Conservation (phyloP, 2,797 vertebrate species). For the Schizopygopsis pylzovi region DNA sequence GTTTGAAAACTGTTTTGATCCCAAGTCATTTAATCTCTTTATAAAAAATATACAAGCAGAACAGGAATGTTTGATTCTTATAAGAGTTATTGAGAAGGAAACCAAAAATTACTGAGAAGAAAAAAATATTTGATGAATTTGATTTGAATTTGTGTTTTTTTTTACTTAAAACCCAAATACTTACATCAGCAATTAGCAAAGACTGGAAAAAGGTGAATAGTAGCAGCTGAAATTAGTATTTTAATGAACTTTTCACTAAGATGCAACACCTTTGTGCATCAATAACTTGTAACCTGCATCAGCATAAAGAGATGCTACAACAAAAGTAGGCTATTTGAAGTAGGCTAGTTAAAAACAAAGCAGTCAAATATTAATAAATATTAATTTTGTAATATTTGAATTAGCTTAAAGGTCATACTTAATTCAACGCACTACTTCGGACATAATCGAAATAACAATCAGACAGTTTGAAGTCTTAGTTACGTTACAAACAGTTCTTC, state of each 20-base stretch:
- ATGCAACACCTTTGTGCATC: not conserved
- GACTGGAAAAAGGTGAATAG: not conserved
- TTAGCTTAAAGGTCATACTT: not conserved
- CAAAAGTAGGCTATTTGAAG: not conserved
- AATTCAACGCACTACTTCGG: not conserved
- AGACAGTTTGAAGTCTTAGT: not conserved
- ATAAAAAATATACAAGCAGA: not conserved
- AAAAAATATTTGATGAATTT: not conserved
- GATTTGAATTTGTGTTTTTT: not conserved
- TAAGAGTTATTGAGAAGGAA: not conserved
- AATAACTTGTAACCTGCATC: not conserved
- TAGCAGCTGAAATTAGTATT: not conserved
- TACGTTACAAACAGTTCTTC: not conserved
- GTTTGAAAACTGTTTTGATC: constrained; percentile 33
- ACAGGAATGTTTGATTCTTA: not conserved
- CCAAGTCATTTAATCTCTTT: not conserved
- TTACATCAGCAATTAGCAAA: not conserved
- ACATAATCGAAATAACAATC: not conserved
- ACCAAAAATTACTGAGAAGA: not conserved
- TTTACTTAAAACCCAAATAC: not conserved
- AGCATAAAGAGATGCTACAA: not conserved
- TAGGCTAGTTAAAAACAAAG: not conserved
- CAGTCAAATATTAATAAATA: not conserved
- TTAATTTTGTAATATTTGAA: not conserved
- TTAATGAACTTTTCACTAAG: not conserved